Conservation (phyloP, 1,140 invertebrate genomes). For the Drosophila serrata region DNA sequence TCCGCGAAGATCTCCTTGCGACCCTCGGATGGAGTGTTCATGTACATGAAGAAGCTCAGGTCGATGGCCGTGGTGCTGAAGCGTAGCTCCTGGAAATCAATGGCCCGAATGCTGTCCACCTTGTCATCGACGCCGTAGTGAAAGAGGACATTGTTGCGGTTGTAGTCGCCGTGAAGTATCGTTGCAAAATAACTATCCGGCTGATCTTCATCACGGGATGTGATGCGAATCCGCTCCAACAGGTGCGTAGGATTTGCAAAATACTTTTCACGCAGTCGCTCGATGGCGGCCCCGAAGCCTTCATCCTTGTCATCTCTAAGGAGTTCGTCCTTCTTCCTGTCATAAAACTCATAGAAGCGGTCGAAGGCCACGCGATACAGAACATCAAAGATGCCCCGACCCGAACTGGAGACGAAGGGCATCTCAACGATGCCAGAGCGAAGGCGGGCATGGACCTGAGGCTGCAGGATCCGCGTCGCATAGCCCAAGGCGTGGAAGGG, state of each 20-base stretch:
- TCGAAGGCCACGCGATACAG: constrained; percentile 70
- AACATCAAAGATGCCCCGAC: constrained; percentile 37
- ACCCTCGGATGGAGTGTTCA: constrained; percentile 59
- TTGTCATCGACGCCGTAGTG: constrained; percentile 39
- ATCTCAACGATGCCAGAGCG: constrained; percentile 45
- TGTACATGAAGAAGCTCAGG: constrained; percentile 79
- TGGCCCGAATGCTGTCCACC: constrained; percentile 68
- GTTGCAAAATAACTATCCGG: constrained; percentile 64
- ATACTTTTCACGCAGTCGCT: constrained; percentile 57
- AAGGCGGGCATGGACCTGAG: constrained; percentile 55
- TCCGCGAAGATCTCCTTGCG: constrained; percentile 37
- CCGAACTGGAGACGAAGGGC: constrained; percentile 47
- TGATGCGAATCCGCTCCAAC: constrained; percentile 63
- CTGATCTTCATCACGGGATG: constrained; percentile 27
- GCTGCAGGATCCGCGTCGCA: constrained; percentile 64
- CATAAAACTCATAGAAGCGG: constrained; percentile 73
- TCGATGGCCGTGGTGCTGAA: constrained; percentile 72
- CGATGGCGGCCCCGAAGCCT: constrained; percentile 35
- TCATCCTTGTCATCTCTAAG: background rate
- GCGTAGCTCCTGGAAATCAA: constrained; percentile 83
- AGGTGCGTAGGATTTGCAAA: constrained; percentile 55
- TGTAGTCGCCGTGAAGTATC: constrained; percentile 80
- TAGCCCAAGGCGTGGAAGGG: constrained; percentile 76
- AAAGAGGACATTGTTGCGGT: constrained; percentile 83
- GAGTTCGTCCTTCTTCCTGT: constrained; percentile 36